Percentiles rank a stretch among this genome's conserved stretches.
Evolutionary conservation across 2,113 vertebrate species (phyloP).

Genomic region (Neolamprologus hecqui): DNA sequence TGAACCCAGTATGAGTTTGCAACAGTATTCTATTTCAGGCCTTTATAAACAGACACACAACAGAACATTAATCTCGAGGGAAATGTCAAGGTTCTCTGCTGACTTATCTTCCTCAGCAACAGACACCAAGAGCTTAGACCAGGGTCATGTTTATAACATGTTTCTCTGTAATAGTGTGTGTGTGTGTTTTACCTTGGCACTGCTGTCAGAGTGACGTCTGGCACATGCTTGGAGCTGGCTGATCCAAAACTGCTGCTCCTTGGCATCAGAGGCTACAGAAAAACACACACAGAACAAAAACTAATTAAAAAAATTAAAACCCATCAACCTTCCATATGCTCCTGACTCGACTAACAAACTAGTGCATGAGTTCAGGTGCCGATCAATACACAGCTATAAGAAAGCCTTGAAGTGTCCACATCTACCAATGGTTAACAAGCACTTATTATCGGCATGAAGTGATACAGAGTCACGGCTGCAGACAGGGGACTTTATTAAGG

Average conservation of each 20-base stretch:
- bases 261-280: slow-evolving; percentile 80
- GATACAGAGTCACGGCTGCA: neutral
- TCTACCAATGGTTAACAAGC: neutral
- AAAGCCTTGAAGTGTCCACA: neutral
- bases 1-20: neutral
- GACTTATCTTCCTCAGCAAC: neutral
- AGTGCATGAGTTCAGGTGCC: neutral
- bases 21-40: neutral
- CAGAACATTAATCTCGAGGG: neutral
- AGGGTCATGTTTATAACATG: neutral
- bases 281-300: slow-evolving; percentile 23
- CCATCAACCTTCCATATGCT: neutral
- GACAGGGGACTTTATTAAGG: neutral
- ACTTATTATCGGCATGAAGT: neutral
- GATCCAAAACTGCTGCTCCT: slow-evolving; percentile 93
- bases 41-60: neutral
- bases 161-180: neutral
- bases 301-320: neutral
- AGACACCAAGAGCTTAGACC: neutral
- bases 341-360: neutral
- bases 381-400: neutral
- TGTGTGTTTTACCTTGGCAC: slow-evolving; percentile 77
- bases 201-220: slow-evolving; percentile 86
- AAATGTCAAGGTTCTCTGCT: neutral
- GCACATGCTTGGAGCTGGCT: slow-evolving; percentile 89